Evolutionary conservation across 2,797 vertebrate genomes (phyloP).

Genomic region (Falco peregrinus): DNA sequence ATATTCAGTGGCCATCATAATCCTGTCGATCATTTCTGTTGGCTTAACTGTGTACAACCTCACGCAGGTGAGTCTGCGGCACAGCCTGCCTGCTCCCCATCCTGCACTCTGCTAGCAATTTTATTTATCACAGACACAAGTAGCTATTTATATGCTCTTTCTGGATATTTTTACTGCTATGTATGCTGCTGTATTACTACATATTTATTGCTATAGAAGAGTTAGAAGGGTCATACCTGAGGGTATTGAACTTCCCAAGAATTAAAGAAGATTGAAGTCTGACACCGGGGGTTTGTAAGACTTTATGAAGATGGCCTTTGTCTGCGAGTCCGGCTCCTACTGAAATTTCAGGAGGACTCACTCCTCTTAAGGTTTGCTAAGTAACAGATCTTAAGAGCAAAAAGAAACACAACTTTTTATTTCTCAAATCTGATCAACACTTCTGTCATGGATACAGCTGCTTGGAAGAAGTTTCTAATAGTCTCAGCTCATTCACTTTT

Average conservation of each 20-base stretch:
- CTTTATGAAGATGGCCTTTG: background rate
- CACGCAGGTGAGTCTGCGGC: constrained; percentile 56
- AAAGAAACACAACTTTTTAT: background rate
- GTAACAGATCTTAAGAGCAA: background rate
- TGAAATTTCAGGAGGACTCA: background rate
- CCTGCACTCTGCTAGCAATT: background rate
- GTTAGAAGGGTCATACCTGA: background rate
- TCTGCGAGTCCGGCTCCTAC: background rate
- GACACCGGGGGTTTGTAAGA: background rate
- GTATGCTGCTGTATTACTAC: background rate
- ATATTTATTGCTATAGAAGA: background rate
- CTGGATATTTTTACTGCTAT: background rate
- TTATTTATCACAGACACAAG: background rate
- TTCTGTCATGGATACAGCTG: background rate
- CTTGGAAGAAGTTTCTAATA: background rate
- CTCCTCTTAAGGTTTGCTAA: background rate
- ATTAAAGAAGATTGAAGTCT: background rate
- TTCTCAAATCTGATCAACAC: background rate
- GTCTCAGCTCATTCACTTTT: background rate
- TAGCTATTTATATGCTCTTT: background rate
- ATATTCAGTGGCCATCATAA: constrained; percentile 72
- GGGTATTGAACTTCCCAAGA: background rate
- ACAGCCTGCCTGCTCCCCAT: background rate
- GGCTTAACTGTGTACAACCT: constrained; percentile 67
- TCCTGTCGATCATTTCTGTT: constrained; percentile 68